These are phyloP conservation scores for Ferdinandea cuprea DNA, from an alignment of 2,888 invertebrate species.

Conservation along the genomic window DNA sequence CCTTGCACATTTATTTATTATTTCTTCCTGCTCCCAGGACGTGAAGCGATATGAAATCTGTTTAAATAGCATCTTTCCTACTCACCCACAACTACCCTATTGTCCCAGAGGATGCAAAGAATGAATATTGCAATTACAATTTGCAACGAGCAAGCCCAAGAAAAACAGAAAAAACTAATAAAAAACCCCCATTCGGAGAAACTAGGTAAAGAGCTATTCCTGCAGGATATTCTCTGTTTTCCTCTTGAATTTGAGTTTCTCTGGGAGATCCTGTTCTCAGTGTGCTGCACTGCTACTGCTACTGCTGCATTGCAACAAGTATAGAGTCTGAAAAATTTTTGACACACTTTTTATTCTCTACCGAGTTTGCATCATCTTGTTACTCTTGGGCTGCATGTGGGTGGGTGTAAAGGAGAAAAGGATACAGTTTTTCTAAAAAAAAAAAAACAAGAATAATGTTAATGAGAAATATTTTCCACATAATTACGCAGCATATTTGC, in stretches of 20 bases:
- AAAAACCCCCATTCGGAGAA: conserved; percentile 38
- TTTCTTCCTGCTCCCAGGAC: conserved; percentile 19
- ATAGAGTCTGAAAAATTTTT: conserved; percentile 46
- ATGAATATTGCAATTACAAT: conserved; percentile 67
- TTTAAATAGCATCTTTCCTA: conserved; percentile 21
- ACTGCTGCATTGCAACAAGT: conserved; percentile 68
- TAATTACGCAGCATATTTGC: conserved; percentile 70
- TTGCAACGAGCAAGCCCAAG: conserved; percentile 57
- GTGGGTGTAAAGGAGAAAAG: background rate
- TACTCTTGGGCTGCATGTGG: background rate
- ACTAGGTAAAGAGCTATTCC: conserved; percentile 71
- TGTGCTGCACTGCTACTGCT: too few species aligned
- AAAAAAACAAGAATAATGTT: conserved; percentile 43
- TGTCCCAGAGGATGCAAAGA: conserved; percentile 36
- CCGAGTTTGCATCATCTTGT: conserved; percentile 55
- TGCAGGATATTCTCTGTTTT: conserved; percentile 65
- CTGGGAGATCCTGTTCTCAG: conserved; percentile 23
- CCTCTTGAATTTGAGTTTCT: conserved; percentile 51
- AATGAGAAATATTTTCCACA: conserved; percentile 73
- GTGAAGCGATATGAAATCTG: conserved; percentile 15
- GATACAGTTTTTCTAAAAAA: conserved; percentile 2
- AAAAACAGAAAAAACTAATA: conserved; percentile 51
- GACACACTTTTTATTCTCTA: conserved; percentile 61
- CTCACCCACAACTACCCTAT: background rate
- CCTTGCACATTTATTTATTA: background rate